Conservation (phyloP, 1,140 invertebrate genomes). For the Apis florea region DNA sequence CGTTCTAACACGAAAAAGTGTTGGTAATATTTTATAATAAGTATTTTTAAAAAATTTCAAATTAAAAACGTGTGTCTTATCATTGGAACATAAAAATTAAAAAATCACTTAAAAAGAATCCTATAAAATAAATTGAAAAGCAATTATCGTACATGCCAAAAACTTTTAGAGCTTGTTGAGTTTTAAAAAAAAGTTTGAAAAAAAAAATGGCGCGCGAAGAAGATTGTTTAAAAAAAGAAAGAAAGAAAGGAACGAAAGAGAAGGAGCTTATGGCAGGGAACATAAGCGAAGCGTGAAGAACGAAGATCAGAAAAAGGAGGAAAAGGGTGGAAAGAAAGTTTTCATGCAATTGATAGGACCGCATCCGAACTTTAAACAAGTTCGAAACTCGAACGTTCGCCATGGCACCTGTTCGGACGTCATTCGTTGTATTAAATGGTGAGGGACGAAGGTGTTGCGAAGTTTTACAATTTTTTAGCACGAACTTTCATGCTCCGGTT, state of each 20-base stretch:
- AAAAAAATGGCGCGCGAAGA: not conserved
- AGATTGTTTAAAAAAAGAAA: not conserved
- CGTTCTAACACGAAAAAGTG: too few relatives aligned
- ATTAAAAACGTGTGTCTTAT: too few relatives aligned
- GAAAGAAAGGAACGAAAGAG: not conserved
- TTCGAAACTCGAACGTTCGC: constrained; percentile 56
- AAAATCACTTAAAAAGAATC: not conserved
- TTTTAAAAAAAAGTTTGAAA: not conserved
- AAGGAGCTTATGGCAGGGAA: not conserved
- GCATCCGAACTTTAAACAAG: constrained; percentile 66
- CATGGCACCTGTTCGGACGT: constrained; percentile 44
- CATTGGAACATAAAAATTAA: not conserved
- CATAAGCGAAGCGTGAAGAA: not conserved
- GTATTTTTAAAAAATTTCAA: too few relatives aligned
- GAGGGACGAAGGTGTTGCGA: constrained; percentile 34
- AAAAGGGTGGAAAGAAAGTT: constrained; percentile 51
- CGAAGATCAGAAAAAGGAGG: constrained; percentile 3
- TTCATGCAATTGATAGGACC: constrained; percentile 62
- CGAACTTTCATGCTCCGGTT: not conserved
- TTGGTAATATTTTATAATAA: too few relatives aligned
- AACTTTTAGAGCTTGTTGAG: not conserved
- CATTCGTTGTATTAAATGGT: constrained; percentile 56
- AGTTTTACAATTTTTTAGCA: constrained; percentile 55
- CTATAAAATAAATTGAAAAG: not conserved
- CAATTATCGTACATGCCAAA: not conserved